phyloP scores from a whole-genome alignment of 2,888 invertebrate species.

The Steromphala cineraria region DNA sequence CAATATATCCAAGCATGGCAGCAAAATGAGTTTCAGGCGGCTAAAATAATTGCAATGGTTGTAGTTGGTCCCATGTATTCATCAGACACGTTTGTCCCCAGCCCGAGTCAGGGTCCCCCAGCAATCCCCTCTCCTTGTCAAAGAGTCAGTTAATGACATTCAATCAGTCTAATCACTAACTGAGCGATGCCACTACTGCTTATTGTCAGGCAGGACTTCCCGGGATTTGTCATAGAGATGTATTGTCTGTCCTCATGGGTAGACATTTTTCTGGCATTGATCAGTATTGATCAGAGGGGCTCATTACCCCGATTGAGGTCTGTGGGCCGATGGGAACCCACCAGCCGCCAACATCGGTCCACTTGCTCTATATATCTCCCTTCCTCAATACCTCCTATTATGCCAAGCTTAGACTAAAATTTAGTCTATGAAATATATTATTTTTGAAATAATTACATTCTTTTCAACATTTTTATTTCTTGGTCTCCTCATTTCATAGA shows the following conservation, averaged over 20 bases:
- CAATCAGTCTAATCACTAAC: conserved; percentile 31
- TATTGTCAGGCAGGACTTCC: conserved; percentile 39
- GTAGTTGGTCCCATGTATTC: conserved; percentile 25
- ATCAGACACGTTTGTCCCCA: conserved; percentile 37
- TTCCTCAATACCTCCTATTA: background rate
- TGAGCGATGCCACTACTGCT: conserved; percentile 22
- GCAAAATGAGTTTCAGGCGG: conserved; percentile 29
- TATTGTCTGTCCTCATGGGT: conserved; percentile 41
- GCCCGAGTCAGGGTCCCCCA: conserved; percentile 6
- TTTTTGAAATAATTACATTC: too few species aligned
- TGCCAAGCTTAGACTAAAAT: too few species aligned
- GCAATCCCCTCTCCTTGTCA: conserved; percentile 24
- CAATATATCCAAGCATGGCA: conserved; percentile 30
- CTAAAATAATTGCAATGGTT: conserved; percentile 31
- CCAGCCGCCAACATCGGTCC: conserved; percentile 22
- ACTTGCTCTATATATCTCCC: conserved; percentile 13
- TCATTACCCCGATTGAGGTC: conserved; percentile 34
- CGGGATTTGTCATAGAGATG: conserved; percentile 45
- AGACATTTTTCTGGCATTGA: conserved; percentile 31
- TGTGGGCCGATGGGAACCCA: conserved; percentile 13
- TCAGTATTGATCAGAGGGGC: conserved; percentile 29
- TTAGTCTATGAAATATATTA: too few species aligned
- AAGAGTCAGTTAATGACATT: conserved; percentile 33
- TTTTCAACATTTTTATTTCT: too few species aligned
- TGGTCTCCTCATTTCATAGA: too few species aligned